Base-by-base conservation (phyloP, 1,140 invertebrate genomes). In the Trachymyrmex cornetzi region DNA sequence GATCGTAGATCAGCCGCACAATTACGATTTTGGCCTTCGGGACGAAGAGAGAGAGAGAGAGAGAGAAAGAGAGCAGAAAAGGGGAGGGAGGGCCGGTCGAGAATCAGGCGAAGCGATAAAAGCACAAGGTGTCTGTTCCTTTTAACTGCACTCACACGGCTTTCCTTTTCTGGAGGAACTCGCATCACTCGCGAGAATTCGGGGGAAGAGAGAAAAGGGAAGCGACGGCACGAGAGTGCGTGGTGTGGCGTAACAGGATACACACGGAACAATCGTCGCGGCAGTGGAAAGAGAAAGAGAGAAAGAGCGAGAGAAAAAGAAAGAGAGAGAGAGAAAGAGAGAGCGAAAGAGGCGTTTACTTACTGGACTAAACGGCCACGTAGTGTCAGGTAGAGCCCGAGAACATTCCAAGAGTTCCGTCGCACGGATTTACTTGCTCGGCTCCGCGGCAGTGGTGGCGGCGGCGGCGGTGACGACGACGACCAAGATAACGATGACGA, bases 331-430 rank as follows among this genome's bases (percentile, higher is more conserved):
- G 19, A 4, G 22, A 71, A 24, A 38, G 19, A 63, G 67, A 71
- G 24, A 50, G 6, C 59, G 9, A 61, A 88, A 81, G 12, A 7
- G 30, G 16, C 19, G 34, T 89, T 89, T 90, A 90, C 89, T 90
- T 90, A 90, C 88, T 90, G 75, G 77, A 77, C 81, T 81, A 88
- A 90, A 82, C 61, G 87, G 53, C 81, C 77, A 86, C 86, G 69
- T 86, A 74, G 81, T 61, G 69, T 85, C 64, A 69, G 34, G 85
- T 77, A 38, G 53, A 66, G 69, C 67, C 57, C 71, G 74, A 64
- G 48, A 90, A 30, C 87, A 86, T 77, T 87, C 69, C 88, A 71
- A 86, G 69, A 90, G 57, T 75, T 34, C 30, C 69, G 80, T 75
- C 55, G 80, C 59, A 71, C 80, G 80, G 55, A 82, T 44, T 74